Evolutionary conservation across 2,797 vertebrate genomes (phyloP).

Genomic region (Lepilemur ruficaudatus): DNA sequence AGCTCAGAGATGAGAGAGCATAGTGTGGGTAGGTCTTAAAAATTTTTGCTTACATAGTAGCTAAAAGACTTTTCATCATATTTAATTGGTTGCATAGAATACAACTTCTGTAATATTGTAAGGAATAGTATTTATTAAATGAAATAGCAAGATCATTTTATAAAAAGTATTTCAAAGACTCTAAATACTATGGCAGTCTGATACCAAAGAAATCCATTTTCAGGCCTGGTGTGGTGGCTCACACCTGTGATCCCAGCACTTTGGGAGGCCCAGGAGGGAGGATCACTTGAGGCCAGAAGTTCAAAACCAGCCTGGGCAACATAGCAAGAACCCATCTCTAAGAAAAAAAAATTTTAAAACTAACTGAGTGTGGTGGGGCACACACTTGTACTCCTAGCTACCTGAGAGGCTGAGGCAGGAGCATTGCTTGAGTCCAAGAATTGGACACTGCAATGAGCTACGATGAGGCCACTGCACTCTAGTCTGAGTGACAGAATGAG

Average conservation of each 20-base stretch:
- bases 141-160: conserved; percentile 23
- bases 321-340: neutral
- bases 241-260: neutral
- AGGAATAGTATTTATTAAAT: conserved; percentile 48
- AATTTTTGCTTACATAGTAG: neutral
- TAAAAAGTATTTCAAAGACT: conserved; percentile 6
- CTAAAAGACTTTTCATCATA: neutral
- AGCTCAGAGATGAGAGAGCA: neutral
- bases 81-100: conserved; percentile 19
- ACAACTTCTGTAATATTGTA: neutral
- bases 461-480: neutral
- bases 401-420: neutral
- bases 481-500: neutral
- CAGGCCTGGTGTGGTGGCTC: neutral
- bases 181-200: neutral
- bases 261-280: neutral
- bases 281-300: neutral
- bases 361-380: neutral
- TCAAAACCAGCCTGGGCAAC: neutral
- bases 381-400: neutral
- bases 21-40: neutral
- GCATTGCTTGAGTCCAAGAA: neutral
- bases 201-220: conserved; percentile 40
- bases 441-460: neutral
- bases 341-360: neutral